phyloP scores from a whole-genome alignment of 1,140 invertebrate species.

The Leptopilina clavipes region DNA sequence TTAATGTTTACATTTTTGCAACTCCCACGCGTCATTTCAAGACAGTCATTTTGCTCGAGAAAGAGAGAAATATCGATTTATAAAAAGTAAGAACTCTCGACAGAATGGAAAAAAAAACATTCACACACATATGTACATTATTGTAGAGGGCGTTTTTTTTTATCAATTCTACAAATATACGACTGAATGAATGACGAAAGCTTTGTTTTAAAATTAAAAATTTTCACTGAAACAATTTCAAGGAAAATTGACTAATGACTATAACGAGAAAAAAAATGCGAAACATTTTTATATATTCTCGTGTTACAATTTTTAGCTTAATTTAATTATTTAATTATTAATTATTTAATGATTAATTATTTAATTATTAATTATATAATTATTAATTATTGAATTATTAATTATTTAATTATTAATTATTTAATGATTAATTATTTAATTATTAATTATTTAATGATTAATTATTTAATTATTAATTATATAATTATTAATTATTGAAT shows the following conservation, averaged over 20 bases:
- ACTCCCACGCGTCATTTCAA: not conserved
- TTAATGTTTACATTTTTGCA: not conserved
- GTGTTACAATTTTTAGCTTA: no score
- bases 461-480: no score
- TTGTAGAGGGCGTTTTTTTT: not conserved
- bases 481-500: no score
- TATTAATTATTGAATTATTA: no score
- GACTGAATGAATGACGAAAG: not conserved
- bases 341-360: no score
- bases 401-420: no score
- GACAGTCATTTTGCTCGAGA: conserved; percentile 2
- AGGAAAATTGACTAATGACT: conserved; percentile 34
- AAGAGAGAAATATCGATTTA: conserved; percentile 33
- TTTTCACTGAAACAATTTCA: conserved; percentile 45
- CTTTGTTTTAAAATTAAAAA: conserved; percentile 38
- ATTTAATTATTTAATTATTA: no score
- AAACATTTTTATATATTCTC: no score
- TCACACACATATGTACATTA: not conserved
- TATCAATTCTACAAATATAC: not conserved
- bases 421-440: no score
- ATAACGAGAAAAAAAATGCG: not conserved
- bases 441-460: no score
- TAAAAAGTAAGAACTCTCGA: not conserved
- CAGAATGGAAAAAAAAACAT: not conserved
- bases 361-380: no score